phyloP scores from a whole-genome alignment of 53 echinoderm and acorn worm species.

The Holothuria scabra region DNA sequence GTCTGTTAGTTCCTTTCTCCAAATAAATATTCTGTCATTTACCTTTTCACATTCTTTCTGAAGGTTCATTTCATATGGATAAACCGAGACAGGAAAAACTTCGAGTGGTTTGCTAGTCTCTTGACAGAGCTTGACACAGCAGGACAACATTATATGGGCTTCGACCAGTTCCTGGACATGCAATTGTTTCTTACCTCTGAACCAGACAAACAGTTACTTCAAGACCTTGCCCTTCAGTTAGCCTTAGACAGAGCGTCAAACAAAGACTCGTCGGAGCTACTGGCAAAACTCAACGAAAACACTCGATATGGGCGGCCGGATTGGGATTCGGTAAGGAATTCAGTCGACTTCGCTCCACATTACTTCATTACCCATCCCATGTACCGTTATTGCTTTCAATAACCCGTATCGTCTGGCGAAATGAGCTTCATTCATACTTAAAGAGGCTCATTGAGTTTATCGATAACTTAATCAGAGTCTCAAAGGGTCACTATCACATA shows the following conservation, averaged over 20 bases:
- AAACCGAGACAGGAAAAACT: constrained; percentile 55
- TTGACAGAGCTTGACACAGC: constrained; percentile 54
- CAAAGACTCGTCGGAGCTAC: constrained; percentile 44
- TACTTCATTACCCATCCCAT: no score
- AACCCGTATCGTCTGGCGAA: no score
- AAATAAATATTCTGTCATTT: neutral
- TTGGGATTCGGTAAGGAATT: constrained; percentile 54
- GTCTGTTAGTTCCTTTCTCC: neutral
- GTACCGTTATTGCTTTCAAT: no score
- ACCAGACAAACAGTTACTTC: constrained; percentile 22
- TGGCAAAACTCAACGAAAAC: constrained; percentile 55
- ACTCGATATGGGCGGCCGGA: constrained; percentile 61
- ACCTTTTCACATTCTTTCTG: neutral
- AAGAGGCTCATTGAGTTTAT: no score
- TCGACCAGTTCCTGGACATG: constrained; percentile 50
- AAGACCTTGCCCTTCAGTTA: constrained; percentile 55
- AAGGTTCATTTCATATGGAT: constrained; percentile 67
- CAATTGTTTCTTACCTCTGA: constrained; percentile 60
- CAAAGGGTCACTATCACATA: no score
- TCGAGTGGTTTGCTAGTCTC: constrained; percentile 62
- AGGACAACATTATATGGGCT: constrained; percentile 34
- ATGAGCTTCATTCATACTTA: no score
- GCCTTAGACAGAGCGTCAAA: constrained; percentile 54
- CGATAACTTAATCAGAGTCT: no score
- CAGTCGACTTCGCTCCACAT: no score